A percentile compares a stretch with the other conserved stretches of the same genome.
Evolutionary conservation across 2,888 invertebrate species (phyloP).

Genomic region (Sphecodes monilicornis): DNA sequence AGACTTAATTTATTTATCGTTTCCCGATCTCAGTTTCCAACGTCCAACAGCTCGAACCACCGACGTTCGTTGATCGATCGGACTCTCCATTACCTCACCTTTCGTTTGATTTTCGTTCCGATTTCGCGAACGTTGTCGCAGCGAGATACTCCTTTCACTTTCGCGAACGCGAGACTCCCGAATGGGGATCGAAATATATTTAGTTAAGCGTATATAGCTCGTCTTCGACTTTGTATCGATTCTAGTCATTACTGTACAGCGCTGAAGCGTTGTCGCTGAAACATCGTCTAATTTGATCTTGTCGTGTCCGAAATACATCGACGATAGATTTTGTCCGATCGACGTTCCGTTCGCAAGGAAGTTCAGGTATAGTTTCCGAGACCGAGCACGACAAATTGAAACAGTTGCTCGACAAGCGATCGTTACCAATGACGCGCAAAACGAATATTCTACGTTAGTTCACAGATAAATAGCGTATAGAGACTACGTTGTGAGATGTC

Average conservation of each 20-base stretch:
- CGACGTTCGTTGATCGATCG: background rate
- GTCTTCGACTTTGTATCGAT: conserved; percentile 45
- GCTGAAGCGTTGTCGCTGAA: conserved; percentile 41
- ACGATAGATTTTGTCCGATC: background rate
- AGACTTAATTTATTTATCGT: conserved; percentile 44
- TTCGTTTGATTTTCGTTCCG: background rate
- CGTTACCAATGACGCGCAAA: conserved; percentile 14
- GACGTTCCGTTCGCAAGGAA: background rate
- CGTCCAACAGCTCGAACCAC: background rate
- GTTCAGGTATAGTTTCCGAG: background rate
- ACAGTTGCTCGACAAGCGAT: conserved; percentile 2
- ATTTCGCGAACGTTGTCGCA: background rate
- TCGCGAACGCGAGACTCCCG: background rate
- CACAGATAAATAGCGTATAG: conserved; percentile 32
- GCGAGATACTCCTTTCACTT: background rate
- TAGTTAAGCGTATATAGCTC: background rate
- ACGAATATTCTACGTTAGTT: conserved; percentile 22
- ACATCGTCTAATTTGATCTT: background rate
- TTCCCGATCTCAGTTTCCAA: conserved; percentile 29
- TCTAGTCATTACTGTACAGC: conserved; percentile 66
- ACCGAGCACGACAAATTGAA: background rate
- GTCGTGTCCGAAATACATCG: background rate
- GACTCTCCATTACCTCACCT: background rate
- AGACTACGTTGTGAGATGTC: conserved; percentile 20
- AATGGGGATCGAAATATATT: background rate